Evolutionary conservation across 1,140 invertebrate genomes (phyloP).

Genomic region (Drosophila santomea): DNA sequence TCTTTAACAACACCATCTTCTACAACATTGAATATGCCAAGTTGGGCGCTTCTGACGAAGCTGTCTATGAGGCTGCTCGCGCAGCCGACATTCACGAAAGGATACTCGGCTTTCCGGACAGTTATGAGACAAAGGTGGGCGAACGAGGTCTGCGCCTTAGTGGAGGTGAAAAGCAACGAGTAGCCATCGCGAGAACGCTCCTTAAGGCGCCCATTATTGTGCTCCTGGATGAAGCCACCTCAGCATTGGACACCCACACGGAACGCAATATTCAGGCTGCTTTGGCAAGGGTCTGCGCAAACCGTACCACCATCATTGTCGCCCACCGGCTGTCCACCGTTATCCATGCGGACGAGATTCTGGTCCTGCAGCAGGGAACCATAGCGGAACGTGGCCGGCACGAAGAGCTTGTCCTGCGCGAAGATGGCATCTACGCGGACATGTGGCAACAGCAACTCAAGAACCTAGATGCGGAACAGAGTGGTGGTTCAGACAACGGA

Average conservation of each 20-base stretch:
- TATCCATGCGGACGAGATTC: slow-evolving; percentile 96
- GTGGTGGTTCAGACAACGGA: slow-evolving; percentile 22
- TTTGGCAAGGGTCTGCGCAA: slow-evolving; percentile 90
- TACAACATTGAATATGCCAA: slow-evolving; percentile 98
- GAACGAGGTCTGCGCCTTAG: slow-evolving; percentile 92
- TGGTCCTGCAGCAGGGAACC: slow-evolving; percentile 94
- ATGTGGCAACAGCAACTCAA: slow-evolving; percentile 96
- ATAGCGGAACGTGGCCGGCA: slow-evolving; percentile 96
- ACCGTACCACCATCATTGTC: slow-evolving; percentile 96
- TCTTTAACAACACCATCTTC: slow-evolving; percentile 97
- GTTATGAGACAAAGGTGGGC: slow-evolving; percentile 94
- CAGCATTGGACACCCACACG: slow-evolving; percentile 93
- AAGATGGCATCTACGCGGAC: slow-evolving; percentile 90
- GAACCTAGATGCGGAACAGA: slow-evolving; percentile 84
- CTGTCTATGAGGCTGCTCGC: slow-evolving; percentile 94
- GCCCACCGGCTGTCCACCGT: slow-evolving; percentile 97
- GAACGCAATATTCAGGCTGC: slow-evolving; percentile 94
- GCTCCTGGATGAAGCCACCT: slow-evolving; percentile 95
- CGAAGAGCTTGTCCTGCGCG: slow-evolving; percentile 89
- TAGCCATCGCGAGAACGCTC: slow-evolving; percentile 95
- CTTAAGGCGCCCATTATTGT: slow-evolving; percentile 95
- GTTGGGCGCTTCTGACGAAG: slow-evolving; percentile 90
- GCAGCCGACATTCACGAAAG: slow-evolving; percentile 97
- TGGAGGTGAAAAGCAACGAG: slow-evolving; percentile 97
- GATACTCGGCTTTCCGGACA: slow-evolving; percentile 95